phyloP scores from a whole-genome alignment of 2,113 vertebrate genomes.

The Mesocricetus auratus region DNA sequence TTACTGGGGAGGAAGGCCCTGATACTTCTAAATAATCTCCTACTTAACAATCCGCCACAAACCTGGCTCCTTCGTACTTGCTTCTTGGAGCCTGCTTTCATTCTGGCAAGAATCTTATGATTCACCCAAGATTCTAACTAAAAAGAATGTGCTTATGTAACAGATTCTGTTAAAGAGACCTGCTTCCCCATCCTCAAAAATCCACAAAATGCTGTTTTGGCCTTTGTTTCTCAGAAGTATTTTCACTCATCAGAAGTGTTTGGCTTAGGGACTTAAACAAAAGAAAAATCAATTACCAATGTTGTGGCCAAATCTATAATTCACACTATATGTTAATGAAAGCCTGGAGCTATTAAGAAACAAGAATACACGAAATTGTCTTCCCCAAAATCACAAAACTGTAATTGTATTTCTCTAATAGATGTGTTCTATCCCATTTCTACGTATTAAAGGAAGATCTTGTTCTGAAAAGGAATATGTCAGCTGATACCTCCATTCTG shows the following conservation, averaged over 20 bases:
- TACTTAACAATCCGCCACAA: neutral
- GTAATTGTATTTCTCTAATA: neutral
- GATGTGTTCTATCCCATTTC: neutral
- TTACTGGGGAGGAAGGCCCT: constrained; percentile 12
- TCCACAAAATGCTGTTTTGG: neutral
- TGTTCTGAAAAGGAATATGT: neutral
- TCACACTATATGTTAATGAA: neutral
- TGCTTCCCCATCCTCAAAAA: neutral
- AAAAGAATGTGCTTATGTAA: neutral
- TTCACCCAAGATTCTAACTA: neutral
- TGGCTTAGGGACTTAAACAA: neutral
- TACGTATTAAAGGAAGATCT: neutral
- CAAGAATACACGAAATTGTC: neutral
- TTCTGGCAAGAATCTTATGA: neutral
- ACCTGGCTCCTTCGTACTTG: neutral
- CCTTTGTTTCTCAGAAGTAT: too few relatives aligned
- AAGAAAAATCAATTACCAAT: constrained; percentile 6
- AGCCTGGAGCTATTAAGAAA: neutral
- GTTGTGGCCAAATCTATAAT: neutral
- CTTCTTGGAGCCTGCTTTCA: neutral
- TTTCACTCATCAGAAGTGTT: too few relatives aligned
- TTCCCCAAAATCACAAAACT: neutral
- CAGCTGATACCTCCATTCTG: neutral
- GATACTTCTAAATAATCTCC: neutral
- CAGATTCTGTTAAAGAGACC: neutral